Percentiles rank a stretch among this genome's conserved stretches.
phyloP scores from a whole-genome alignment of 2,888 invertebrate species.

The Epistrophe eligans region DNA sequence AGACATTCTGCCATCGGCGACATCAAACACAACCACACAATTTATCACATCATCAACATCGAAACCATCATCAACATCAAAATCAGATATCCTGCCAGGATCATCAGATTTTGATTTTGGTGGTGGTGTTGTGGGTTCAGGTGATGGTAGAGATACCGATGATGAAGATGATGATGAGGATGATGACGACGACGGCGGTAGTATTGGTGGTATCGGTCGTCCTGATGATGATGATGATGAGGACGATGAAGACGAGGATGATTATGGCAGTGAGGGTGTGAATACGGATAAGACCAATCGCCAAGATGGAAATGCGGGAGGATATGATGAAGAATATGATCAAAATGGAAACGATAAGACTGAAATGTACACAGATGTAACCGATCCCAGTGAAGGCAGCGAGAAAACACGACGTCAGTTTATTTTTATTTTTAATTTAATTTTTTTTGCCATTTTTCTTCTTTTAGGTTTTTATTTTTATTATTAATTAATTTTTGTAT shows the following conservation, averaged over 20 bases:
- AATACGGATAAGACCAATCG: slow-evolving; percentile 70
- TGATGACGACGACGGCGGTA: slow-evolving; percentile 64
- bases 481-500: slow-evolving; percentile 24
- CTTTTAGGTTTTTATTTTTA: neutral
- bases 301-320: slow-evolving; percentile 56
- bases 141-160: slow-evolving; percentile 77
- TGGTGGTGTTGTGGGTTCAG: slow-evolving; percentile 77
- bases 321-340: slow-evolving; percentile 75
- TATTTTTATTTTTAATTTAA: slow-evolving; percentile 81
- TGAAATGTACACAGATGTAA: slow-evolving; percentile 79
- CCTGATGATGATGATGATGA: slow-evolving; percentile 51
- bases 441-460: slow-evolving; percentile 31
- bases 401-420: slow-evolving; percentile 81
- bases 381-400: slow-evolving; percentile 77
- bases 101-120: slow-evolving; percentile 77
- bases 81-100: slow-evolving; percentile 63
- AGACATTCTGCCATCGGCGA: slow-evolving; percentile 78
- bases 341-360: slow-evolving; percentile 76
- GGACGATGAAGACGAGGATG: slow-evolving; percentile 57
- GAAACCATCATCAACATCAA: slow-evolving; percentile 64
- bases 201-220: slow-evolving; percentile 33
- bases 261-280: slow-evolving; percentile 45
- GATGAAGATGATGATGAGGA: slow-evolving; percentile 78
- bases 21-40: slow-evolving; percentile 71
- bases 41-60: slow-evolving; percentile 53